Conservation (phyloP, 2,888 invertebrate species). For the Ectropis crepuscularia region DNA sequence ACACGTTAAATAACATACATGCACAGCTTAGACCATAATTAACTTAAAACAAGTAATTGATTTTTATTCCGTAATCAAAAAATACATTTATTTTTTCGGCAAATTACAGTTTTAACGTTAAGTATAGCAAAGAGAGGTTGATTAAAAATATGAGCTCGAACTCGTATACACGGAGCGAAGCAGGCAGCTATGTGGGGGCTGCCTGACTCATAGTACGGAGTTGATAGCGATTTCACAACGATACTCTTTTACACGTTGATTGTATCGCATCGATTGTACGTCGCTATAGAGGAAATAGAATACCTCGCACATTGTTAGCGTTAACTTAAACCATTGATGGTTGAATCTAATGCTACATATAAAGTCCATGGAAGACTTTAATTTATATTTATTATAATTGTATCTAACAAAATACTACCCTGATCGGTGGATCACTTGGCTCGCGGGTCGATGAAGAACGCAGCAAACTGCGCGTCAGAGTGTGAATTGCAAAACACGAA, state of each 20-base stretch:
- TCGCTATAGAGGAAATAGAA: no score
- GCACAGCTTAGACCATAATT: no score
- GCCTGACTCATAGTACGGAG: slow-evolving; percentile 2
- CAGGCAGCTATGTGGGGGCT: slow-evolving; percentile 2
- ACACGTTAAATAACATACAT: no score
- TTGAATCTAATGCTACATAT: neutral
- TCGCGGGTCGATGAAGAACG: slow-evolving; percentile 67
- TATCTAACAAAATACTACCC: slow-evolving; percentile 57
- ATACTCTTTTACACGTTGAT: slow-evolving; percentile 3
- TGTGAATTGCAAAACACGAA: slow-evolving; percentile 84
- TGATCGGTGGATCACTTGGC: slow-evolving; percentile 85
- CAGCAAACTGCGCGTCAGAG: slow-evolving; percentile 72
- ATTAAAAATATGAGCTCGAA: neutral
- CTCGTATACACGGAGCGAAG: neutral
- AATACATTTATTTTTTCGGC: neutral
- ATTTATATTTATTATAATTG: slow-evolving; percentile 57
- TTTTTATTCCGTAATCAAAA: no score
- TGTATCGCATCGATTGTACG: neutral
- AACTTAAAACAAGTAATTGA: no score
- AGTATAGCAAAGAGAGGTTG: neutral
- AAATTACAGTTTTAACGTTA: neutral
- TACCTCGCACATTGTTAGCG: no score
- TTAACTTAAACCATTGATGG: neutral
- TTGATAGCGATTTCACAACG: neutral
- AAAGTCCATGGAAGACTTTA: slow-evolving; percentile 48